phyloP scores from a whole-genome alignment of 2,797 vertebrate genomes.

The Ammospiza maritima region DNA sequence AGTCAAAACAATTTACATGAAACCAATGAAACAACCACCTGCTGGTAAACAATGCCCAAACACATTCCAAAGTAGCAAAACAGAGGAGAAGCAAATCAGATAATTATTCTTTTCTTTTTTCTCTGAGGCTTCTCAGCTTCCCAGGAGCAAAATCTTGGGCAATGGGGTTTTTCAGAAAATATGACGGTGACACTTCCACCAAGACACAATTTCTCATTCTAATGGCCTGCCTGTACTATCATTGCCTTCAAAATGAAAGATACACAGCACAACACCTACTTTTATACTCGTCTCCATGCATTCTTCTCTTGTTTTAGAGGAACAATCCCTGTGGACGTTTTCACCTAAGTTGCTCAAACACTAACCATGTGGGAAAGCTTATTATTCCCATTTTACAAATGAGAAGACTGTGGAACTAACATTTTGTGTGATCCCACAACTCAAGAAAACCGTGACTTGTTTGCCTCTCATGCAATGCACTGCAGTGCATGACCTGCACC shows the following conservation, averaged over 20 bases:
- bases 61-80: too few relatives aligned
- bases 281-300: background rate
- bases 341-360: background rate
- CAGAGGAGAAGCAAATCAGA: too few relatives aligned
- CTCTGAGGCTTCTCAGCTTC: too few relatives aligned
- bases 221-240: background rate
- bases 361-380: background rate
- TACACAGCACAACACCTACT: background rate
- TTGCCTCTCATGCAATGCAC: fast-evolving
- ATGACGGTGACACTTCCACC: background rate
- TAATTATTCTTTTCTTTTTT: too few relatives aligned
- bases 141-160: too few relatives aligned
- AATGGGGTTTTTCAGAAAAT: too few relatives aligned
- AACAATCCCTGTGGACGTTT: background rate
- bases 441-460: background rate
- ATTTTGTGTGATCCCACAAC: fast-evolving
- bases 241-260: background rate
- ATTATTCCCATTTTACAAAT: background rate
- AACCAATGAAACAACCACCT: too few relatives aligned
- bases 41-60: too few relatives aligned
- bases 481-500: fast-evolving
- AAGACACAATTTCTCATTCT: background rate
- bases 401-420: background rate
- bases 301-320: background rate
- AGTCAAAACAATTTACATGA: too few relatives aligned